phyloP scores from a whole-genome alignment of 2,113 vertebrate genomes.

The Albula glossodonta region DNA sequence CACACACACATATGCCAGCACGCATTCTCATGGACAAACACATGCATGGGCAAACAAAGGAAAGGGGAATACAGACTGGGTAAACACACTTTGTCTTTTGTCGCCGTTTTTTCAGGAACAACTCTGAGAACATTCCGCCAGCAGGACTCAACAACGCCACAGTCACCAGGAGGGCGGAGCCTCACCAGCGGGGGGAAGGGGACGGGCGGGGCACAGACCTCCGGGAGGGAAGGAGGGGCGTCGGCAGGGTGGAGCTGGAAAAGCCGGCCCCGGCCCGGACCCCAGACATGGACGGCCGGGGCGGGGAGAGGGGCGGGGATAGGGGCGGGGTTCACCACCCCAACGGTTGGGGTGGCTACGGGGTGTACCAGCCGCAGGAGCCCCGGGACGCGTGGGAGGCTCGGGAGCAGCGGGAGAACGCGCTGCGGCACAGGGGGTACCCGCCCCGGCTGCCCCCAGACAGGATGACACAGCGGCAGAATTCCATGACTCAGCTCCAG shows the following conservation, averaged over 20 bases:
- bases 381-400: conserved; percentile 6
- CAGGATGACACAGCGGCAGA: conserved; percentile 89
- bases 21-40: not conserved
- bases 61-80: not conserved
- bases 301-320: not conserved
- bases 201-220: conserved; percentile 70
- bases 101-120: conserved; percentile 45
- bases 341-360: conserved; percentile 76
- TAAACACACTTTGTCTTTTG: not conserved
- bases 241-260: conserved; percentile 46
- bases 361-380: conserved; percentile 45
- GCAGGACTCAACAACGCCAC: conserved; percentile 59
- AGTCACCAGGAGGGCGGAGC: conserved; percentile 57
- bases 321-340: conserved; percentile 53
- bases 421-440: conserved; percentile 70
- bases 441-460: conserved; percentile 77
- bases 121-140: conserved; percentile 70
- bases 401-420: conserved; percentile 64
- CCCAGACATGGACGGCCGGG: not conserved
- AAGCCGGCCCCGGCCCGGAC: conserved; percentile 36
- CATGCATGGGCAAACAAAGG: not conserved
- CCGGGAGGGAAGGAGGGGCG: conserved; percentile 50
- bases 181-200: conserved; percentile 67
- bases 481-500: conserved; percentile 93
- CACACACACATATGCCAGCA: not conserved